A percentile compares a stretch with the other conserved stretches of the same genome.
phyloP scores from a whole-genome alignment of 30 jellyfish, hydroid and myxozoan species.

The Mastigias papua region DNA sequence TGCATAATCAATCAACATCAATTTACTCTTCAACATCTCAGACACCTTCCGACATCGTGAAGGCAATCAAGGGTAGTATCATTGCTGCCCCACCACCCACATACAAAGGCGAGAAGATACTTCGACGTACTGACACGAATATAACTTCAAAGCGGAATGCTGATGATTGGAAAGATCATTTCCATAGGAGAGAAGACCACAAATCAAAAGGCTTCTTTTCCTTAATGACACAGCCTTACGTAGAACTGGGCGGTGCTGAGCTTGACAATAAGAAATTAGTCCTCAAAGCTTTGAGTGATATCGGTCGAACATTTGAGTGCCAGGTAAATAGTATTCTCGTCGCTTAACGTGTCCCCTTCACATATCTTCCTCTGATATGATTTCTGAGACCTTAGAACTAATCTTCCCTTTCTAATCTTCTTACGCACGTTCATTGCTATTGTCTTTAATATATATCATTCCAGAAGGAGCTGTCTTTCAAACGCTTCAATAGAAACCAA shows the following conservation, averaged over 20 bases:
- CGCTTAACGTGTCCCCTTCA: neutral
- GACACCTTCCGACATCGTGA: slow-evolving; percentile 51
- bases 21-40: slow-evolving; percentile 11
- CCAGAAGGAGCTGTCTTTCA: neutral
- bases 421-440: neutral
- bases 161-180: slow-evolving; percentile 75
- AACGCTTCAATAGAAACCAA: neutral
- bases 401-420: too few relatives aligned
- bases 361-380: too few relatives aligned
- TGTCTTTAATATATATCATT: neutral
- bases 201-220: slow-evolving; percentile 82
- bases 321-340: slow-evolving; percentile 29
- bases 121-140: slow-evolving; percentile 38
- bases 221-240: slow-evolving; percentile 57
- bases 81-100: slow-evolving; percentile 17
- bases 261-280: slow-evolving; percentile 65
- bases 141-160: slow-evolving; percentile 12
- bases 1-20: neutral
- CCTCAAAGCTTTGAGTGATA: slow-evolving; percentile 65
- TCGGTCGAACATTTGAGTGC: slow-evolving; percentile 63
- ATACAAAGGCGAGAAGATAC: slow-evolving; percentile 22
- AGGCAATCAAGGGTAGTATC: slow-evolving; percentile 17
- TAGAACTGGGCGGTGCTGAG: slow-evolving; percentile 80
- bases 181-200: slow-evolving; percentile 64
- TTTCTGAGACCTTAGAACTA: too few relatives aligned